Percentiles rank a stretch among this genome's conserved stretches.
Conservation (phyloP, 2,113 vertebrate species). For the Siniperca chuatsi region DNA sequence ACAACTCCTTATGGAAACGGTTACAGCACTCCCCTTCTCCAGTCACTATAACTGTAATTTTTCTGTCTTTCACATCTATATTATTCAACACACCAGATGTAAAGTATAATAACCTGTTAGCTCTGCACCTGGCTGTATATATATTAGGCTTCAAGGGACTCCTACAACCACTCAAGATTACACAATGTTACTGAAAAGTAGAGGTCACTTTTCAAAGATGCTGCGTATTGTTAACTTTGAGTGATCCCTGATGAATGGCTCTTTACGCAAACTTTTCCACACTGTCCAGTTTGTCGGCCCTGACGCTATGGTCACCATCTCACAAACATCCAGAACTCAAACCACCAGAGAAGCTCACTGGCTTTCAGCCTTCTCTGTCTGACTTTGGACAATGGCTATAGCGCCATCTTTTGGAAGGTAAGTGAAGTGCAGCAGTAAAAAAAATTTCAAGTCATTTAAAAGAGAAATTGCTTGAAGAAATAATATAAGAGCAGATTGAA, state of each 20-base stretch:
- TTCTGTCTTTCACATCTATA: slow-evolving; percentile 56
- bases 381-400: slow-evolving; percentile 64
- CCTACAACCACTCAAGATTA: slow-evolving; percentile 1
- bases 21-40: slow-evolving; percentile 52
- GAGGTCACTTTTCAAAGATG: slow-evolving; percentile 24
- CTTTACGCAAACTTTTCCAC: slow-evolving; percentile 21
- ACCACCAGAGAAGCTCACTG: slow-evolving; percentile 10
- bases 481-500: not conserved
- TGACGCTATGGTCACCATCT: slow-evolving; percentile 5
- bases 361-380: not conserved
- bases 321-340: slow-evolving; percentile 42
- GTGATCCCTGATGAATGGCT: slow-evolving; percentile 28
- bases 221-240: slow-evolving; percentile 13
- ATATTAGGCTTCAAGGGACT: slow-evolving; percentile 25
- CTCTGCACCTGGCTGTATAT: slow-evolving; percentile 51
- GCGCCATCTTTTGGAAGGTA: slow-evolving; percentile 78
- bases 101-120: slow-evolving; percentile 54
- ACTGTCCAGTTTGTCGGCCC: slow-evolving; percentile 1
- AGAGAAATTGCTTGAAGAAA: not conserved
- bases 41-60: slow-evolving; percentile 53
- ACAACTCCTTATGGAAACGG: slow-evolving; percentile 73
- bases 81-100: slow-evolving; percentile 66
- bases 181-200: slow-evolving; percentile 15
- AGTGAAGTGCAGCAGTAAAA: slow-evolving; percentile 28
- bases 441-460: not conserved